phyloP scores from a whole-genome alignment of 1,140 invertebrate genomes.

The Odontomachus brunneus region DNA sequence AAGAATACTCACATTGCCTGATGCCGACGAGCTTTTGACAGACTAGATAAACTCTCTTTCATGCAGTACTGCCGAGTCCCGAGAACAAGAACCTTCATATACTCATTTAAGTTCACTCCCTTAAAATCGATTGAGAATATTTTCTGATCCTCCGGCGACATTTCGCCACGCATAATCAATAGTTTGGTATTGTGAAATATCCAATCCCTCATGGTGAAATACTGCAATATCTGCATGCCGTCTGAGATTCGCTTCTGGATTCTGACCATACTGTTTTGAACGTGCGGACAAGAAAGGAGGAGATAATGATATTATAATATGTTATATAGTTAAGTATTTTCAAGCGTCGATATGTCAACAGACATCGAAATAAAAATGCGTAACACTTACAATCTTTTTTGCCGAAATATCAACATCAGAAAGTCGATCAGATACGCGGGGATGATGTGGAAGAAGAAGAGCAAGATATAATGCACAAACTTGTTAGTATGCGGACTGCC shows the following conservation, averaged over 20 bases:
- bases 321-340: neutral
- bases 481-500: conserved; percentile 91
- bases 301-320: neutral
- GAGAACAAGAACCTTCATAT: conserved; percentile 89
- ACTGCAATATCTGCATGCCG: conserved; percentile 92
- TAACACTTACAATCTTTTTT: conserved; percentile 92
- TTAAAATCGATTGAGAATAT: no score
- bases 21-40: conserved; percentile 91
- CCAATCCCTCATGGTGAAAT: conserved; percentile 97
- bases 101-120: conserved; percentile 86
- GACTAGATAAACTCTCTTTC: conserved; percentile 92
- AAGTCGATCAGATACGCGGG: conserved; percentile 95
- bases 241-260: conserved; percentile 90
- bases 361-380: no score
- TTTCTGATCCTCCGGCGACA: conserved; percentile 89
- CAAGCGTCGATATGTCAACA: neutral
- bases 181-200: conserved; percentile 91
- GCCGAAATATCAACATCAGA: conserved; percentile 91
- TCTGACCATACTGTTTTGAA: conserved; percentile 90
- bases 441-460: conserved; percentile 93
- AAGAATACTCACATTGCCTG: conserved; percentile 89
- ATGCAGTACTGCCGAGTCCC: conserved; percentile 92
- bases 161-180: conserved; percentile 87
- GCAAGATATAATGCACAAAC: conserved; percentile 90
- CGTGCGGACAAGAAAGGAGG: no score